Conservation (phyloP, 2,797 vertebrate genomes). For the Lithobates pipiens region DNA sequence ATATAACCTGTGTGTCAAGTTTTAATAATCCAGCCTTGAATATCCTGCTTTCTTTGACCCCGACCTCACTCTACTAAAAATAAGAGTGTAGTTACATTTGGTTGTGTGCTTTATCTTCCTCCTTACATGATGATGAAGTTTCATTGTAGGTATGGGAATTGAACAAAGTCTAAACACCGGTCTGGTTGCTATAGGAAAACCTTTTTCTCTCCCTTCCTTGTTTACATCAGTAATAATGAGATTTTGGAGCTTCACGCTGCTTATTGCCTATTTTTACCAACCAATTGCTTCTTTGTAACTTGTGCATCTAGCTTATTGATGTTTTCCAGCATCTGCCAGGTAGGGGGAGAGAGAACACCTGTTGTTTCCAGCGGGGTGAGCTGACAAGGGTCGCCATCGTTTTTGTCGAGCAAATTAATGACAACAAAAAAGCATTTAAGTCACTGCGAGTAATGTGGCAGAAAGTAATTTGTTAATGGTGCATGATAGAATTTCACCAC, state of each 20-base stretch:
- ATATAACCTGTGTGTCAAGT: too few species aligned
- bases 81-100: neutral
- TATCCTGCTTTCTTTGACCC: too few species aligned
- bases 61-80: neutral
- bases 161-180: neutral
- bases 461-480: slow-evolving; percentile 59
- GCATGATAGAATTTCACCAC: slow-evolving; percentile 51
- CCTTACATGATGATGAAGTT: neutral
- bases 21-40: too few species aligned
- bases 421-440: slow-evolving; percentile 4
- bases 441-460: slow-evolving; percentile 56
- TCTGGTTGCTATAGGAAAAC: neutral
- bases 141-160: neutral
- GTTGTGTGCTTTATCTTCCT: neutral
- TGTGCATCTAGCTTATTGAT: slow-evolving; percentile 7
- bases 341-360: slow-evolving; percentile 38
- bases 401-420: slow-evolving; percentile 25
- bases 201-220: neutral
- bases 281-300: neutral
- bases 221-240: neutral
- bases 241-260: neutral
- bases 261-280: slow-evolving; percentile 16
- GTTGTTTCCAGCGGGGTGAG: slow-evolving; percentile 33
- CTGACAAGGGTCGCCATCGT: neutral
- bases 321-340: slow-evolving; percentile 34